phyloP scores from a whole-genome alignment of 1,140 invertebrate species.

The Pomacea maculata region DNA sequence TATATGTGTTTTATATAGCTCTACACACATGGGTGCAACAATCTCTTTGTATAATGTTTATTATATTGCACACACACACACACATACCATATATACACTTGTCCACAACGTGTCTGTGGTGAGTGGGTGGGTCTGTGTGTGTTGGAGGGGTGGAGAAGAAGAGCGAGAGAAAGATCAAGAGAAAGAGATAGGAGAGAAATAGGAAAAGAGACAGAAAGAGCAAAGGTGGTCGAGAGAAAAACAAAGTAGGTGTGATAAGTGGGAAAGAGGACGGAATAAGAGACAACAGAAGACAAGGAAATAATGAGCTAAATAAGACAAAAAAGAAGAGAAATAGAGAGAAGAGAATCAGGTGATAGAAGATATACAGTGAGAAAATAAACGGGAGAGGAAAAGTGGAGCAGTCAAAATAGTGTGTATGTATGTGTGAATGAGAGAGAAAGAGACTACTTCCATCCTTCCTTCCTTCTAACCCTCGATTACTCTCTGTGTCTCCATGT shows the following conservation, averaged over 20 bases:
- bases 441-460: too few species aligned
- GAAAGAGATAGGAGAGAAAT: too few species aligned
- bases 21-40: too few species aligned
- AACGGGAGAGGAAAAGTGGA: not conserved
- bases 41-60: too few species aligned
- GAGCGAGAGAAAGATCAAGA: too few species aligned
- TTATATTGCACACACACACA: too few species aligned
- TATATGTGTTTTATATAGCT: too few species aligned
- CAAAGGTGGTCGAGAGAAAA: not conserved
- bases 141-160: too few species aligned
- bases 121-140: too few species aligned
- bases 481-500: conserved; percentile 2
- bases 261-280: not conserved
- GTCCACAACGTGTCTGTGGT: too few species aligned
- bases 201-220: not conserved
- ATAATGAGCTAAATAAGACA: not conserved
- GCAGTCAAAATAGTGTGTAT: not conserved
- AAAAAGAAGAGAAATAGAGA: not conserved
- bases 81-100: too few species aligned
- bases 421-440: not conserved
- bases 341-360: not conserved
- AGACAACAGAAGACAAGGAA: not conserved
- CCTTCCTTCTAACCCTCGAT: too few species aligned
- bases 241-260: not conserved
- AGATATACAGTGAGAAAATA: not conserved